Conservation (phyloP, 2,113 vertebrate species). For the Turnix velox region DNA sequence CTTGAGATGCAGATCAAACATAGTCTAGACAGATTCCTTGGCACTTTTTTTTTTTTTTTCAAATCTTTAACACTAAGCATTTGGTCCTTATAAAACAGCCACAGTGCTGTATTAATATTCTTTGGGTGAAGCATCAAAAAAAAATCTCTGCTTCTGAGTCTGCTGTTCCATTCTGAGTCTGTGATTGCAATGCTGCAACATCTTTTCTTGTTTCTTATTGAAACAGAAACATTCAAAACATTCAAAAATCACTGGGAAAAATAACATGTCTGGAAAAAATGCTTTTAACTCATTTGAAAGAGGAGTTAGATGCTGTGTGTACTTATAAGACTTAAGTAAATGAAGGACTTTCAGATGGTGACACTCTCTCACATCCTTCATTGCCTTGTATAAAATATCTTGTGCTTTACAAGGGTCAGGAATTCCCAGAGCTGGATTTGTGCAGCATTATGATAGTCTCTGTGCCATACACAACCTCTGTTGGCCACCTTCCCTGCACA, state of each 20-base stretch:
- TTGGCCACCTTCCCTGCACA: background rate
- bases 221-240: background rate
- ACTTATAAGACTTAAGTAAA: background rate
- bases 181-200: background rate
- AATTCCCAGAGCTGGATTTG: background rate
- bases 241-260: background rate
- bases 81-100: background rate
- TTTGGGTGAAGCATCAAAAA: background rate
- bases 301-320: background rate
- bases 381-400: background rate
- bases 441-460: rapidly evolving
- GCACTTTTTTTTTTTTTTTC: background rate
- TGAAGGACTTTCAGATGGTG: background rate
- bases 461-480: background rate
- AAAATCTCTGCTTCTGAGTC: background rate
- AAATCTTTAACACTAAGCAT: background rate
- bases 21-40: background rate
- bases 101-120: background rate
- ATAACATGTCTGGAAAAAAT: background rate
- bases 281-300: background rate
- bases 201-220: background rate
- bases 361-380: background rate
- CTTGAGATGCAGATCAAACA: background rate
- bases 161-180: background rate
- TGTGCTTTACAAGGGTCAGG: background rate